Evolutionary conservation across 1,140 invertebrate species (phyloP).

Genomic region (Marisa cornuarietis): DNA sequence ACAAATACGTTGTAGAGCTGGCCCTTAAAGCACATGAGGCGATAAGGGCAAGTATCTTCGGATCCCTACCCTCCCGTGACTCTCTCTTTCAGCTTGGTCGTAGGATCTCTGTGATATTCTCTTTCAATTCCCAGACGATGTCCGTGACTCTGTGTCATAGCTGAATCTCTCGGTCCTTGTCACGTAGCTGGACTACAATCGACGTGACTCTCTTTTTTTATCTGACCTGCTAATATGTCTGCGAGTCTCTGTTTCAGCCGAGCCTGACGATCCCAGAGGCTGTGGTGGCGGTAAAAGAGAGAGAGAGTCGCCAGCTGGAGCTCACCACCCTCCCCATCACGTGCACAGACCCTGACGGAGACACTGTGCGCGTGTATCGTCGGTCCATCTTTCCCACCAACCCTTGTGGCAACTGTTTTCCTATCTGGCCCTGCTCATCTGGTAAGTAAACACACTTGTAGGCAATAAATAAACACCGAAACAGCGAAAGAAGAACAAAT

Average conservation of each 20-base stretch:
- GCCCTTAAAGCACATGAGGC: too few species aligned
- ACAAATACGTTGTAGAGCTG: too few species aligned
- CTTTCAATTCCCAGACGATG: neutral
- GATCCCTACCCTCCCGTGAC: too few species aligned
- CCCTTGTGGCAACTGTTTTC: conserved; percentile 8
- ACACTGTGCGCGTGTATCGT: neutral
- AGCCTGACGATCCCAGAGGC: neutral
- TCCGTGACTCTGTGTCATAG: neutral
- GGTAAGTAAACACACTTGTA: neutral
- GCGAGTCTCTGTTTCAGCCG: neutral
- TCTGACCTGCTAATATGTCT: too few species aligned
- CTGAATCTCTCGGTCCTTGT: neutral
- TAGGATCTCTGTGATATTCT: neutral
- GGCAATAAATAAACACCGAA: too few species aligned
- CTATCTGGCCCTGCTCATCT: neutral
- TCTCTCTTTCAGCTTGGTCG: neutral
- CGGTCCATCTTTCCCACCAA: neutral
- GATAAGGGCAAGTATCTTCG: too few species aligned
- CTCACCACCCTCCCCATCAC: conserved; percentile 1
- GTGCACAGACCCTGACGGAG: conserved; percentile 12
- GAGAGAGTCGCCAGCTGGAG: neutral
- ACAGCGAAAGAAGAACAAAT: too few species aligned
- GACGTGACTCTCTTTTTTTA: neutral
- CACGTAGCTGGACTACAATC: neutral
- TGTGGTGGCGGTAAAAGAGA: neutral